Evolutionary conservation across 2,113 vertebrate species (phyloP).

Genomic region (Excalfactoria chinensis): DNA sequence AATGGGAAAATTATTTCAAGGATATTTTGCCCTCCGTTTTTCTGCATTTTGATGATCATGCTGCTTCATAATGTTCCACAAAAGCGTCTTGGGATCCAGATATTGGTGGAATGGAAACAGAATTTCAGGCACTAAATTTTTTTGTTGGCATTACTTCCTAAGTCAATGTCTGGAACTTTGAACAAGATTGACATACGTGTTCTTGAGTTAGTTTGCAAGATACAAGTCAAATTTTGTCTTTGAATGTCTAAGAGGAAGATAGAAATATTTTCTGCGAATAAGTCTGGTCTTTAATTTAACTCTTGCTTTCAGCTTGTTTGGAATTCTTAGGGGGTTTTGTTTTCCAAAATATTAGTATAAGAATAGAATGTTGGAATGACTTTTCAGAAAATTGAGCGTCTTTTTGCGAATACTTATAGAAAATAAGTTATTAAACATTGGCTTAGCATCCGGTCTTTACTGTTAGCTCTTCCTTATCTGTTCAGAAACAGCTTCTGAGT

Average conservation of each 20-base stretch:
- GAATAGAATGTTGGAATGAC: not conserved
- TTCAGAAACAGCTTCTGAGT: not conserved
- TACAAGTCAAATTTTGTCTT: not conserved
- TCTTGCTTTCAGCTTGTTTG: not conserved
- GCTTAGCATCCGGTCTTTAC: not conserved
- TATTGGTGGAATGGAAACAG: not conserved
- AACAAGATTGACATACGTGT: not conserved
- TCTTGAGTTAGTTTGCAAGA: not conserved
- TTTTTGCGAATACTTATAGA: not conserved
- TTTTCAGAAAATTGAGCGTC: not conserved
- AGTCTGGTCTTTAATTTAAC: not conserved
- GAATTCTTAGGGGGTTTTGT: not conserved
- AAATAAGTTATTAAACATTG: not conserved
- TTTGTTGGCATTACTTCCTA: not conserved
- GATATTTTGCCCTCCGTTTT: not conserved
- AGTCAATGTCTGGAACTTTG: not conserved
- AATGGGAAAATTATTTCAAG: constrained; percentile 1
- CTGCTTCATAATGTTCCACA: not conserved
- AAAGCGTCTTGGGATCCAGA: not conserved
- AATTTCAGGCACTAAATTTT: not conserved
- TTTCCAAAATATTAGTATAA: not conserved
- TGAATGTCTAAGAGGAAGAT: not conserved
- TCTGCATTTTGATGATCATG: not conserved
- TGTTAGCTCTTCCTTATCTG: not conserved
- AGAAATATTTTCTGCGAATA: not conserved